Evolutionary conservation across 2,797 vertebrate genomes (phyloP), one percentile per base, ranked within the genome.

Genomic region (Heterohyrax brucei): DNA sequence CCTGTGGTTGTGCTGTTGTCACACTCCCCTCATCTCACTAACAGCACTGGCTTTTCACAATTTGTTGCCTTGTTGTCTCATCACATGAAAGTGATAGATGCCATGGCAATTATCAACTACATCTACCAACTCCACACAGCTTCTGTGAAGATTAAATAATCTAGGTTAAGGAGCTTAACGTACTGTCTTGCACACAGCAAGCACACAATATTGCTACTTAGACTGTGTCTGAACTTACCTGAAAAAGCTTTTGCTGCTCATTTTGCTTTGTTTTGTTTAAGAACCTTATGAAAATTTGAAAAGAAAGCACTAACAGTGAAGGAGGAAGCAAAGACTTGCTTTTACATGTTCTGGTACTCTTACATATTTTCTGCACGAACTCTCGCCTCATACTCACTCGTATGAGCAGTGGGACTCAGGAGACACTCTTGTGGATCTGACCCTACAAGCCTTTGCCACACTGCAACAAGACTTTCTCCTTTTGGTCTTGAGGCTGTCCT

Each of bases 1-100:
- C 75, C 75, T 76, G 26, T 24, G 83, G 33, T 16, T 70, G 33
- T 72, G 26, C 26, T 59, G 30, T 1, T 78, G 33, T 64, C 53
- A 66, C 44, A 50, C 39, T 61, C 59, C n/a, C 66, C 66, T 75
- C 50, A n/a, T 61, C 82, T 86, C 39, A 53, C 26, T 50, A 66
- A 24, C 39, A 61, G 14, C 7, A 83, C 78, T 76, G 82, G 39
- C 50, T 90, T 94, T 70, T 82, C 14, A 19, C 44, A 84, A 68
- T 56, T 80, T 84, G 46, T 73, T 87, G 85, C 73, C 76, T 33
- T 84, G 33, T 70, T 91, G 19, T 59, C 84, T 96, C 62, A 90
- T 72, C 44, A 87, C 10, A 39, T 70, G 46, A 62, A 90, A 87
- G 44, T 75, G 44, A 72, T 89, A 33, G 50, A 89, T 46, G 39